Percentiles rank a stretch among this genome's conserved stretches.
Evolutionary conservation across 2,797 vertebrate genomes (phyloP).

Genomic region (Phoxinus dragarum): DNA sequence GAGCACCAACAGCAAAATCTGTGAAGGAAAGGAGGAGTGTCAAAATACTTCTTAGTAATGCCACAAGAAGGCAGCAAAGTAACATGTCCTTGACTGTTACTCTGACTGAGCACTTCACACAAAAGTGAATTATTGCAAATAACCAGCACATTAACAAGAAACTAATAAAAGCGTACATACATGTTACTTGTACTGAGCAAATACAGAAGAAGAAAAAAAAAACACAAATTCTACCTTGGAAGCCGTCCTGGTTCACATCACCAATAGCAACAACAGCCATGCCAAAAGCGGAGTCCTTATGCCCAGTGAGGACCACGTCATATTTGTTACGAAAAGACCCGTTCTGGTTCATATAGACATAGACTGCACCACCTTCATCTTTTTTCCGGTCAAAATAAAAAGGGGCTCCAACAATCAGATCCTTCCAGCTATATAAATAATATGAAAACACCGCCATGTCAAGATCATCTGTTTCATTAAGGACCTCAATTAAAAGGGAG

Average conservation of each 20-base stretch:
- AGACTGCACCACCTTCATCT: constrained; percentile 86
- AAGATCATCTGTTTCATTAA: not conserved
- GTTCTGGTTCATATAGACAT: constrained; percentile 87
- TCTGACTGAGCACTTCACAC: not conserved
- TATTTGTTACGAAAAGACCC: constrained; percentile 72
- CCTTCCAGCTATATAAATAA: constrained; percentile 77
- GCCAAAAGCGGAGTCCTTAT: constrained; percentile 83
- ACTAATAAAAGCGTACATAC: not conserved
- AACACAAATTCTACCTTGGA: constrained; percentile 81
- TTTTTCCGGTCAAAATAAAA: constrained; percentile 84
- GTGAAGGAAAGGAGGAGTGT: not conserved
- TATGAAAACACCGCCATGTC: not conserved
- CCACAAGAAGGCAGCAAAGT: constrained; percentile 58
- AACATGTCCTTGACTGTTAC: not conserved
- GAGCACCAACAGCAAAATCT: constrained; percentile 93
- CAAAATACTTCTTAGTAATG: not conserved
- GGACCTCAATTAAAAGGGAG: not conserved
- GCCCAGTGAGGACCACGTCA: constrained; percentile 78
- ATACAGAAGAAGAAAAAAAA: not conserved
- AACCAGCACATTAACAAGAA: not conserved
- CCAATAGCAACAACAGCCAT: constrained; percentile 83
- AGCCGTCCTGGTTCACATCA: constrained; percentile 91
- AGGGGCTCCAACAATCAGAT: constrained; percentile 89
- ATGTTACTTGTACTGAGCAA: not conserved
- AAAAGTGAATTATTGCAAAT: not conserved